Conservation (phyloP, 2,888 invertebrate species). For the Tuberolachnus salignus region DNA sequence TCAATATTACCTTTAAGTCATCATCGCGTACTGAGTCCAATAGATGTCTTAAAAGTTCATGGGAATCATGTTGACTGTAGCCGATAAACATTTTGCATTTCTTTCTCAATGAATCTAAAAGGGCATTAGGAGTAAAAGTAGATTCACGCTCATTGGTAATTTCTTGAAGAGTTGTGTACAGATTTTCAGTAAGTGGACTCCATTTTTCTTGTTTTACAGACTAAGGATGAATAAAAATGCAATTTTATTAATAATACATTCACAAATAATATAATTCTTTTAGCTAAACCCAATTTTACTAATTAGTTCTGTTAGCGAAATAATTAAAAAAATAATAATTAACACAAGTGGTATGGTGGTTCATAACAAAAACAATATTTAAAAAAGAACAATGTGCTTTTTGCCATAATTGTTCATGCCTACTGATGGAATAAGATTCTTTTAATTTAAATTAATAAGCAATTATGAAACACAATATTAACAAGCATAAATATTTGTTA, state of each 20-base stretch:
- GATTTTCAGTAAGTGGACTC: conserved; percentile 71
- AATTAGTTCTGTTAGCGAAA: too few species aligned
- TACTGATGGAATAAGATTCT: too few species aligned
- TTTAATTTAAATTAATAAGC: too few species aligned
- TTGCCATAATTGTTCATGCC: too few species aligned
- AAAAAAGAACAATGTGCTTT: too few species aligned
- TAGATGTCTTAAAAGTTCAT: conserved; percentile 88
- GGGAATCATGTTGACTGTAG: conserved; percentile 95
- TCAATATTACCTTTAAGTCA: conserved; percentile 64
- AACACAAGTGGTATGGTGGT: too few species aligned
- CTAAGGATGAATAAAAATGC: conserved; percentile 65
- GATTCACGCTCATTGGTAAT: conserved; percentile 67
- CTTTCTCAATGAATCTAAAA: conserved; percentile 59
- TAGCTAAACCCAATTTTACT: too few species aligned
- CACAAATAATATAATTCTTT: too few species aligned
- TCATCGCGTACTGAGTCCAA: conserved; percentile 84
- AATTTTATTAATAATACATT: too few species aligned
- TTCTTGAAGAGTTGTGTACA: conserved; percentile 74
- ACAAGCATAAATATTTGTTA: background rate
- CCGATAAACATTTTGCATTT: conserved; percentile 81
- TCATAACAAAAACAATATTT: too few species aligned
- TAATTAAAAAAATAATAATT: too few species aligned
- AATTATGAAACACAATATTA: background rate
- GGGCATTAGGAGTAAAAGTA: conserved; percentile 58
- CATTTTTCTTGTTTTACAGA: conserved; percentile 73